Base-by-base conservation (phyloP, 1,140 invertebrate genomes). In the Wiebesia pumilae region DNA sequence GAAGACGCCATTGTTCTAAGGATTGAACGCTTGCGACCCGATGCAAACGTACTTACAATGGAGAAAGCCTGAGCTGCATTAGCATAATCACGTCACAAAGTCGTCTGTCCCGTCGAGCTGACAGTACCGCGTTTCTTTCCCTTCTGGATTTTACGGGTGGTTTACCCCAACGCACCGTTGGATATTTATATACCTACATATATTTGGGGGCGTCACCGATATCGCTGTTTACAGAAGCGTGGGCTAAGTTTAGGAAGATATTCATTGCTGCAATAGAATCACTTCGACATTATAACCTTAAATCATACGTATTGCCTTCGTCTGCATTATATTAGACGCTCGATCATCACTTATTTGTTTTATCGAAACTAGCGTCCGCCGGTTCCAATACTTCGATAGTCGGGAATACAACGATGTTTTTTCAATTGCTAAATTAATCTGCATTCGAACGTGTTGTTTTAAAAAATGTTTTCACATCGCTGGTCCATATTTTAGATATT, bases 101-200 rank as follows among this genome's bases (percentile, higher is more conserved):
- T 71, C 69, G 35, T 71, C 69, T 27, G 27, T 14, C 21, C 58
- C 24, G 24, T 62, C 58, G 24, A 62, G 24, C 58, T 62, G 24
- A 62, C 27, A 62, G 24, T 14, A 62, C 58, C 16, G 69, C 58
- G 75, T 40, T 82, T 77, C 65, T 69, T 71, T 73, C 79, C 87
- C 67, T 65, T 83, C 33, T 65, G 80, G 40, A 88, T 88, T 88
- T 88, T 77, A 88, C 87, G 87, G 87, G 58, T 88, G 87, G 87
- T 88, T 88, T 88, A 69, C 77, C 77, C 75, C 58, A n/a, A 35
- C 75, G 69, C 71, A 19, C n/a, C 62, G 27, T 58, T 14, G 73
- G n/a, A 77, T 35, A 69, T 12, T 1, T 69, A 35, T 35, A 27
- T 69, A 69, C 33, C 3, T 62, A 69, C 30, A 67, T 67, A 67